Base-by-base conservation (phyloP, 2,797 vertebrate genomes). In the Cichlasoma orientale region DNA sequence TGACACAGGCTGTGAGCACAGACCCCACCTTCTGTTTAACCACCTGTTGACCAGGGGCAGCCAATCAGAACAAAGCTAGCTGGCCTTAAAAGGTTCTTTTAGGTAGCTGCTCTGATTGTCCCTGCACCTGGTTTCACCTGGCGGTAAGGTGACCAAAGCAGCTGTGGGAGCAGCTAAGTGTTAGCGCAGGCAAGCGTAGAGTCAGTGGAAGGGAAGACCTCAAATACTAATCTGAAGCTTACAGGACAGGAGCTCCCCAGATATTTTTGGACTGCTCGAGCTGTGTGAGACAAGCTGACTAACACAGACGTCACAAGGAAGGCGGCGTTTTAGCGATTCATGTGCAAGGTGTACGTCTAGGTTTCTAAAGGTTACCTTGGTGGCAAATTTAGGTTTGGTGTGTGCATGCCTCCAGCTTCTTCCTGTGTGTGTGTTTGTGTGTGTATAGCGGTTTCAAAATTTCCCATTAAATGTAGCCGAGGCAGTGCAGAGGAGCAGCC, bases 141-240 rank as follows among this genome's bases (percentile, higher is more conserved):
- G 56, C 16, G 19, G 33, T 25, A 36, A 82, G 73, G 70, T 77
- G 81, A 72, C 31, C 41, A 61, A 74, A 87, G 74, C 50, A 68
- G 86, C 44, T 2, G 53, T 83, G 61, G 72, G 75, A 54, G 66
- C 25, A 72, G 53, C 52, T 72, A 25, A 84, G 72, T 31, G 59
- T 66, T 50, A 72, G 57, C 25, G 3, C 14, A 41, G 13, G 29
- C 27, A 33, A 4, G 19, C 13, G 21, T 0, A 29, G 29, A 63
- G 47, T 84, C 82, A 79, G 84, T 1, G 25, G 36, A 68, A 83
- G 90, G 86, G 79, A 89, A 86, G 72, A 82, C 89, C 88, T 90
- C 66, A 75, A 59, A 87, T 79, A 83, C 75, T 94, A 90, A 94
- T 94, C 93, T 94, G 85, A 88, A 91, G 72, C 90, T 86, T 85